Evolutionary conservation across 2,888 invertebrate genomes (phyloP).

Genomic region (Anagyrus pseudococci): DNA sequence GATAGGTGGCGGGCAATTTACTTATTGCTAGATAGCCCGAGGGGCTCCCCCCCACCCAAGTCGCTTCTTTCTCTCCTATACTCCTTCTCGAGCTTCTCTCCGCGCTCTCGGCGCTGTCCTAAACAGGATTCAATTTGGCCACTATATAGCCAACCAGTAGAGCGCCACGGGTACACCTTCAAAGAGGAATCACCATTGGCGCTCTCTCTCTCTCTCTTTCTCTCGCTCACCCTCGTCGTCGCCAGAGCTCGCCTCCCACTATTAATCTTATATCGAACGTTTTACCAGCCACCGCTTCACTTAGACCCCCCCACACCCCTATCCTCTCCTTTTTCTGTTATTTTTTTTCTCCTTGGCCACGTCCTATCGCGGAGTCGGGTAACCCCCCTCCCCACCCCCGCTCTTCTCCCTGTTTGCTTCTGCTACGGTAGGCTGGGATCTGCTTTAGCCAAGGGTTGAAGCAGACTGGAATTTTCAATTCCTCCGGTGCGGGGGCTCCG

Average conservation of each 20-base stretch:
- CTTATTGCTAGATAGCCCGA: constrained; percentile 53
- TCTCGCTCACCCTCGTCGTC: constrained; percentile 35
- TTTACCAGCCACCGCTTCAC: constrained; percentile 51
- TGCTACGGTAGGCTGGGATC: not conserved
- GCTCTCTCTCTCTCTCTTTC: constrained; percentile 42
- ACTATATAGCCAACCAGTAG: too few species aligned
- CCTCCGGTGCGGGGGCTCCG: constrained; percentile 14
- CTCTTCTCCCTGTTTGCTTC: too few species aligned
- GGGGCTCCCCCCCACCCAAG: constrained; percentile 33
- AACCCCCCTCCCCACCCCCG: too few species aligned
- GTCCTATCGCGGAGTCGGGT: not conserved
- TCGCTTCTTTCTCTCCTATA: constrained; percentile 26
- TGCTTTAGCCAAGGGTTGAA: constrained; percentile 1
- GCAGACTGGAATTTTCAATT: constrained; percentile 41
- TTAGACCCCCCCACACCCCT: not conserved
- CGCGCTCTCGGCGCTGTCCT: too few species aligned
- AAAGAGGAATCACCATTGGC: constrained; percentile 59
- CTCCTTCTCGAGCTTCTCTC: constrained; percentile 33
- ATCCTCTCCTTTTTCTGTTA: not conserved
- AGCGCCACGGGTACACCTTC: constrained; percentile 60
- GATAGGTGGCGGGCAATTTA: constrained; percentile 51
- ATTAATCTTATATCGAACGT: constrained; percentile 62
- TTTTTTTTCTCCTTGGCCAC: not conserved
- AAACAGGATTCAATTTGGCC: constrained; percentile 62
- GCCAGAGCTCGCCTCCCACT: constrained; percentile 50